Conservation (phyloP, 2,888 invertebrate genomes). For the Ophioninae sp. region DNA sequence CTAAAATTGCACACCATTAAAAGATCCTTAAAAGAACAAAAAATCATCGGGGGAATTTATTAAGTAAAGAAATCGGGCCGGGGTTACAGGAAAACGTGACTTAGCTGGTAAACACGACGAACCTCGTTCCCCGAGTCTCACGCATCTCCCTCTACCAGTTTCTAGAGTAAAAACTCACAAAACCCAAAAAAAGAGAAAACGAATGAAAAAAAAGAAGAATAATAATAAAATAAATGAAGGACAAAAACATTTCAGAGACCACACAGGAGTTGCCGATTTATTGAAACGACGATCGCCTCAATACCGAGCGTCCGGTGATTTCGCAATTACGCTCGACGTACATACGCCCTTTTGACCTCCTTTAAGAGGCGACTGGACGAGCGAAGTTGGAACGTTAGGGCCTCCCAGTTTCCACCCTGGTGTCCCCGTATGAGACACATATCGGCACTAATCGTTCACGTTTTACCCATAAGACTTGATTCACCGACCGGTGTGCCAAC, state of each 20-base stretch:
- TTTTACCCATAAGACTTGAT: constrained; percentile 79
- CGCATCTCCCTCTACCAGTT: constrained; percentile 11
- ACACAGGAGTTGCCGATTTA: constrained; percentile 69
- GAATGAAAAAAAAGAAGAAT: constrained; percentile 1
- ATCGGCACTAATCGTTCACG: constrained; percentile 80
- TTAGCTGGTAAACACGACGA: neutral
- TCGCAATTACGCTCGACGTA: constrained; percentile 70
- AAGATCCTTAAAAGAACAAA: too few relatives aligned
- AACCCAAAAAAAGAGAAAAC: neutral
- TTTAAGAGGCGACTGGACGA: constrained; percentile 18
- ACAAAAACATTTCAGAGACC: constrained; percentile 65
- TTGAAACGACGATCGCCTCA: constrained; percentile 67
- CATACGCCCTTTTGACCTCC: constrained; percentile 39
- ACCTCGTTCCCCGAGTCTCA: constrained; percentile 7
- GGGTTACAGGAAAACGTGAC: neutral
- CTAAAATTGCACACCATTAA: too few relatives aligned
- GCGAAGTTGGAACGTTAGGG: constrained; percentile 50
- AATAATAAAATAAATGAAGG: too few relatives aligned
- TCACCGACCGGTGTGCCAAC: constrained; percentile 71
- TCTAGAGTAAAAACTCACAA: neutral
- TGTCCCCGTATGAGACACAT: constrained; percentile 72
- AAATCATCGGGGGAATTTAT: too few relatives aligned
- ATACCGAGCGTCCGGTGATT: constrained; percentile 66
- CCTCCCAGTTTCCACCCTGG: too few relatives aligned
- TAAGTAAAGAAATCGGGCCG: neutral